Conservation (phyloP, 2,113 vertebrate genomes). For the Glaucomys volans region DNA sequence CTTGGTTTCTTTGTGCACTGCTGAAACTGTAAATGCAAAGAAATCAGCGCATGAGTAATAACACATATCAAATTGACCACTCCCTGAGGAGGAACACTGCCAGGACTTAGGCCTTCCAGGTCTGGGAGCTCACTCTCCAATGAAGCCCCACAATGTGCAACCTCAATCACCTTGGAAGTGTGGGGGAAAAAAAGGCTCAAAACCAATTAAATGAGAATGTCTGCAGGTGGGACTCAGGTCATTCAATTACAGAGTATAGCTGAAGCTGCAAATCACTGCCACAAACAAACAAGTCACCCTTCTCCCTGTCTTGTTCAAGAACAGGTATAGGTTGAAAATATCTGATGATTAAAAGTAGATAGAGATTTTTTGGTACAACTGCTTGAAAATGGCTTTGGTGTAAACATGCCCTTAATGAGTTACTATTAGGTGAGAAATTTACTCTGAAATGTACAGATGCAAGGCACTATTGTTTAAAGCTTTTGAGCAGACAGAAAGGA, state of each 20-base stretch:
- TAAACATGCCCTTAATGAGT: slow-evolving; percentile 1
- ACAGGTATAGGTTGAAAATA: neutral
- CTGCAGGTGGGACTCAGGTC: neutral
- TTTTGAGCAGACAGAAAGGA: neutral
- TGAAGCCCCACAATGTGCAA: neutral
- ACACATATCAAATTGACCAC: neutral
- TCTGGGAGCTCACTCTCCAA: too few species aligned
- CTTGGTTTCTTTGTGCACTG: slow-evolving; percentile 99
- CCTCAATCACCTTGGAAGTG: neutral
- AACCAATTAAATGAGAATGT: neutral
- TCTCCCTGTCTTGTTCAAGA: neutral
- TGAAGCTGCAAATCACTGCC: neutral
- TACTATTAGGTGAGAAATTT: neutral
- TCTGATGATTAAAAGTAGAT: neutral
- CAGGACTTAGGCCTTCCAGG: neutral
- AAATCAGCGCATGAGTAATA: slow-evolving; percentile 34
- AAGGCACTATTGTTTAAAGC: neutral
- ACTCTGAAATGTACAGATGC: neutral
- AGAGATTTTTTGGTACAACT: neutral
- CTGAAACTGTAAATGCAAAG: slow-evolving; percentile 91
- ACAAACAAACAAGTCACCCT: neutral
- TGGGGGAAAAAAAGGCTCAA: neutral
- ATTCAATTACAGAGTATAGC: neutral
- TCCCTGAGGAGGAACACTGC: neutral
- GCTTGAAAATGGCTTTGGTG: neutral